A percentile compares a stretch with the other conserved stretches of the same genome.
phyloP scores from a whole-genome alignment of 2,888 invertebrate genomes.

The Eupsilia transversa region DNA sequence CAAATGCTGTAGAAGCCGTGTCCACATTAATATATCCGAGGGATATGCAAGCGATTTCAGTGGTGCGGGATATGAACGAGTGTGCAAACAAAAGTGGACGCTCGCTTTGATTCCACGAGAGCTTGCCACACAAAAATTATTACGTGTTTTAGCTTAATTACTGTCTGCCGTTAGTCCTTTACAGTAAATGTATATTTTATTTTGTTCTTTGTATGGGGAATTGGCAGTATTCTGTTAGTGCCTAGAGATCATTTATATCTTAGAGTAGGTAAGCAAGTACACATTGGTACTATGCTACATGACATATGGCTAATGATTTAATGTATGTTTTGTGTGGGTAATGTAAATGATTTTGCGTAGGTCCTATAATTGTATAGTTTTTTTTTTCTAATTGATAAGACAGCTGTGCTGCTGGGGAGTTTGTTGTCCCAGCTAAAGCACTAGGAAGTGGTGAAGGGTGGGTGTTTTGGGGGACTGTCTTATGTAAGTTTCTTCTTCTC shows the following conservation, averaged over 20 bases:
- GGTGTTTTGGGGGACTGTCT: too few relatives aligned
- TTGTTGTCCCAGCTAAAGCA: too few relatives aligned
- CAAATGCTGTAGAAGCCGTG: slow-evolving; percentile 44
- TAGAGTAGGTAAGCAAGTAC: background rate
- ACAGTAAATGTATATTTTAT: slow-evolving; percentile 3
- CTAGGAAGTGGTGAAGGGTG: too few relatives aligned
- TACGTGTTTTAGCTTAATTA: slow-evolving; percentile 69
- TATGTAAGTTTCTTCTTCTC: too few relatives aligned
- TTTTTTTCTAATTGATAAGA: too few relatives aligned
- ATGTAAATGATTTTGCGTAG: too few relatives aligned
- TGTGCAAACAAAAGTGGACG: slow-evolving; percentile 83
- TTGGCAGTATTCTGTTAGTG: background rate
- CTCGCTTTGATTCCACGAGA: slow-evolving; percentile 82
- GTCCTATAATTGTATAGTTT: too few relatives aligned
- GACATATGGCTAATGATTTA: too few relatives aligned
- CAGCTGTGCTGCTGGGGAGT: too few relatives aligned
- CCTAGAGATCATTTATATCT: background rate
- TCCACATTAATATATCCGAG: slow-evolving; percentile 68
- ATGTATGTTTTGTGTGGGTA: too few relatives aligned
- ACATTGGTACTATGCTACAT: too few relatives aligned
- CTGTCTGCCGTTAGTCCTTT: slow-evolving; percentile 39
- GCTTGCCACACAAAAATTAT: slow-evolving; percentile 72
- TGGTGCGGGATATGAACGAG: slow-evolving; percentile 86
- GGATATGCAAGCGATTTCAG: slow-evolving; percentile 85
- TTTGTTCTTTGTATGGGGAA: slow-evolving; percentile 11